A percentile compares a stretch with the other conserved stretches of the same genome.
Evolutionary conservation across 2,797 vertebrate genomes (phyloP).

Genomic region (Pachyuromys duprasi): DNA sequence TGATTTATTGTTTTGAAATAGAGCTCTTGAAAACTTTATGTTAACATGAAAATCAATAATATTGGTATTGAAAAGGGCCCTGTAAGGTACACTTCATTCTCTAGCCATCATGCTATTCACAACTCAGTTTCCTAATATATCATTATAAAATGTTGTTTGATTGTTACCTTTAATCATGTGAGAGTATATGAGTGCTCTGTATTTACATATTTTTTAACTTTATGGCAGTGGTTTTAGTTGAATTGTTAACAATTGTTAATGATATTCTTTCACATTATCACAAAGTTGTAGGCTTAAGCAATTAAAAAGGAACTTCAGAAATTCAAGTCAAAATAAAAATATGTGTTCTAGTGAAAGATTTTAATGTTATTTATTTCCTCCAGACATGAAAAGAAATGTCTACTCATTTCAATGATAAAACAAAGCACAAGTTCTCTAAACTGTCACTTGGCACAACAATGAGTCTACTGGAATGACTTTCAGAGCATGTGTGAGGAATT

Average conservation of each 20-base stretch:
- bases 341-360: neutral
- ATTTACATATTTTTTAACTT: neutral
- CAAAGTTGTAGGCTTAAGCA: neutral
- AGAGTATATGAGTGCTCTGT: neutral
- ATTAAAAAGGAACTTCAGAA: conserved; percentile 7
- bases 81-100: neutral
- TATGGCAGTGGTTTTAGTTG: neutral
- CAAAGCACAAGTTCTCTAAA: neutral
- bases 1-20: conserved; percentile 71
- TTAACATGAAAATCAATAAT: conserved; percentile 63
- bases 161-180: neutral
- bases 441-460: neutral
- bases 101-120: neutral
- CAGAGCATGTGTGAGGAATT: neutral
- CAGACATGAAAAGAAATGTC: neutral
- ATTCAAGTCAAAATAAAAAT: neutral
- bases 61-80: neutral
- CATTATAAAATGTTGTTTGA: neutral
- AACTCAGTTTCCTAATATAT: neutral
- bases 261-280: neutral
- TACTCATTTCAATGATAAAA: neutral
- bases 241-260: neutral
- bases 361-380: neutral
- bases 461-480: neutral
- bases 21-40: conserved; percentile 55